A percentile compares a stretch with the other conserved stretches of the same genome.
Evolutionary conservation across 2,888 invertebrate genomes (phyloP).

Genomic region (Andricus curvator): DNA sequence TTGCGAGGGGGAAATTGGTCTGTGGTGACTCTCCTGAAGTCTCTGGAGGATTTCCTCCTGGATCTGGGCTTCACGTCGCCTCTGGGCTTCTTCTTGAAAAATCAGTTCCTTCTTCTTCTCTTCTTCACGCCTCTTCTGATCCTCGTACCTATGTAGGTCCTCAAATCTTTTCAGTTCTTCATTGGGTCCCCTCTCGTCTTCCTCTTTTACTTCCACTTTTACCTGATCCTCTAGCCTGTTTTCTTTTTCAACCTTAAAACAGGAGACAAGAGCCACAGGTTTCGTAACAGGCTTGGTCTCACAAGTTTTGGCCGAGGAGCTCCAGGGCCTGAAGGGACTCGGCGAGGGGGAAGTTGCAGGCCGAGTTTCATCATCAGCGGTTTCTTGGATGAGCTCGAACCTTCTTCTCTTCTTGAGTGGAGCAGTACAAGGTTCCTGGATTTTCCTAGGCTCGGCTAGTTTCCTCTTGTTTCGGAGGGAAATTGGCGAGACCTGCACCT

Average conservation of each 20-base stretch:
- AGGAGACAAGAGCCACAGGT: constrained; percentile 22
- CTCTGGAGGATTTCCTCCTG: constrained; percentile 63
- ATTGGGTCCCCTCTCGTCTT: constrained; percentile 34
- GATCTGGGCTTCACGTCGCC: constrained; percentile 57
- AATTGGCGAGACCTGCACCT: constrained; percentile 83
- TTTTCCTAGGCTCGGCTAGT: constrained; percentile 84
- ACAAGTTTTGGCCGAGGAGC: constrained; percentile 63
- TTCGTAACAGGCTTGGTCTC: constrained; percentile 50
- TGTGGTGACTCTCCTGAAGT: constrained; percentile 52
- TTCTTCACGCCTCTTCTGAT: constrained; percentile 49
- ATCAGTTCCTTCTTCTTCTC: constrained; percentile 34
- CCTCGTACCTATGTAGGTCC: constrained; percentile 24
- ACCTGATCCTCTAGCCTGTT: constrained; percentile 28
- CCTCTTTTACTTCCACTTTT: constrained; percentile 10
- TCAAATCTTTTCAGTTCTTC: constrained; percentile 40
- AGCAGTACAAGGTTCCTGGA: constrained; percentile 79
- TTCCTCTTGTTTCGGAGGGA: constrained; percentile 83
- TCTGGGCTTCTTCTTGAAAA: constrained; percentile 3
- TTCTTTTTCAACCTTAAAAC: constrained; percentile 40
- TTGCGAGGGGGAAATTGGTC: constrained; percentile 15
- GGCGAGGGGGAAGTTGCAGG: constrained; percentile 73
- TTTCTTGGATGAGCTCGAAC: constrained; percentile 67
- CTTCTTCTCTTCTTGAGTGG: constrained; percentile 85
- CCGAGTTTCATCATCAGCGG: constrained; percentile 74
- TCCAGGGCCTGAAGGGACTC: constrained; percentile 85